Evolutionary conservation across 2,888 invertebrate species (phyloP), one percentile per base, ranked within the genome.

Genomic region (Diarsia rubi): DNA sequence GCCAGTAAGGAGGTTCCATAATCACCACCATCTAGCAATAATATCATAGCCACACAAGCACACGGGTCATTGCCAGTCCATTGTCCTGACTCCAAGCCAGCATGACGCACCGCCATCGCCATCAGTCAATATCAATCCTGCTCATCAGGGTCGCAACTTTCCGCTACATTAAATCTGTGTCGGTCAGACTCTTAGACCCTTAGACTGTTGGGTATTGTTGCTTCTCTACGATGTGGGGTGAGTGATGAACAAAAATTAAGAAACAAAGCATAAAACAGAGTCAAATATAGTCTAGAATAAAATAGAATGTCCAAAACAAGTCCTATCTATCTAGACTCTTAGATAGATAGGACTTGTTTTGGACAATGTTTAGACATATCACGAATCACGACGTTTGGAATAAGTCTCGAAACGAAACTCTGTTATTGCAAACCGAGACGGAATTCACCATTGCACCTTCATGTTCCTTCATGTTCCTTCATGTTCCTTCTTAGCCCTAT

Each of bases 161-260:
- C 74, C 82, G 76, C 75, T 67, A 86, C 87, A 86, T 86, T 86
- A 76, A 82, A 74, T 75, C 70, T 67, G 24, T 16, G 31, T n/a
- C 65, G 64, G 72, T 57, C 72, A 49, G 47, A 78, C 47, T 72
- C 47, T n/a, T n/a, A n/a, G n/a, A n/a, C 44, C 47, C 54, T 27
- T n/a, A 31, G 3, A 12, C 31, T 62, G 45, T 1, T 19, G 31
- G 14, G 21, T 57, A 59, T 59, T 81, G 52, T 59, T 52, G 31
- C 24, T 69, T 31, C 31, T 47, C 59, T 67, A 47, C n/a, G 57
- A 16, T 3, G 47, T 19, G 14, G 19, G 24, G 24, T 67, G 42
- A 37, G 21, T 45, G 27, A 24, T 21, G 21, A 24, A 9, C 45
- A 19, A 24, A 24, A 45, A 19, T 19, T 6, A 14, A 64, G 24